Base-by-base conservation (phyloP, 2,888 invertebrate species). In the Stenotaenia linearis region DNA sequence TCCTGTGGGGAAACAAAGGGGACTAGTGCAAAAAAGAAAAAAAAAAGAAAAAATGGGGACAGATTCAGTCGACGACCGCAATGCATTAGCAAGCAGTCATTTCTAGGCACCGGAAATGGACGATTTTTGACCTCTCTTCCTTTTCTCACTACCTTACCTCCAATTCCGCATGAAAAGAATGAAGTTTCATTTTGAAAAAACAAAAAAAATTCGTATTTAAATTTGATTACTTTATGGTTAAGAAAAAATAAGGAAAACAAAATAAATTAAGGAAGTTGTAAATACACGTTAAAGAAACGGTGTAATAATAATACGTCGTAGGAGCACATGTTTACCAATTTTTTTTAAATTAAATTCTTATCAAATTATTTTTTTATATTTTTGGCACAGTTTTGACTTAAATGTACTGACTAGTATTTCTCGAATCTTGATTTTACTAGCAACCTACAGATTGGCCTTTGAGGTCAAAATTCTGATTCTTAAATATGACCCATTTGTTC, bases 401-500 rank as follows among this genome's bases (percentile, higher is more conserved):
- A 69, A 69, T 12, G 25, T 28, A 10, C 69, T 69, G 69, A 69
- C 69, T 28, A 28, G n/a, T 23, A 23, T n/a, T 69, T 28, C 25
- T 69, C 69, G 28, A 69, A 25, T 69, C 69, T 69, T 25, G 69
- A 10, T 69, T 69, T 28, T 69, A 28, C 69, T 28, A 25, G 23
- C 69, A 69, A 69, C 69, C 56, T 23, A 56, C 56, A 23, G 18
- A 18, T 75, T 32, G 32, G 75, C 75, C 32, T 75, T 75, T n/a
- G 12, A 75, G 75, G 75, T 75, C 75, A 75, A 75, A 75, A 37
- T 23, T 75, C 32, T 75, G 35, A 75, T 75, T 75, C 32, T 37
- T 75, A 37, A 75, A 75, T n/a, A 75, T 75, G 75, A 75, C 75
- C 75, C 37, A 75, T 35, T 75, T 75, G 75, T 75, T 37, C 21